phyloP scores from a whole-genome alignment of 2,888 invertebrate genomes.

The Malacosoma neustria region DNA sequence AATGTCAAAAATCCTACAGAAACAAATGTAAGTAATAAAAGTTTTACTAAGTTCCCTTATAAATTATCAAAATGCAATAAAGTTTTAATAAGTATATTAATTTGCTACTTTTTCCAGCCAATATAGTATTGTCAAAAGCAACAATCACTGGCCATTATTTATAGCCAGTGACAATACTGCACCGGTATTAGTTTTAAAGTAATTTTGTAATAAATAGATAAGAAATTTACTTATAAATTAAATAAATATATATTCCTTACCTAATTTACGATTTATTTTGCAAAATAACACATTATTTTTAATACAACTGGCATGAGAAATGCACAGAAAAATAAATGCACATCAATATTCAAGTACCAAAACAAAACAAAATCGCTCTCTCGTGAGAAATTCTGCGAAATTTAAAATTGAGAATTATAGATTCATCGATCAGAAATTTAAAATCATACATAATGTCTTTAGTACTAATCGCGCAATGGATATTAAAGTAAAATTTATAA shows the following conservation, averaged over 20 bases:
- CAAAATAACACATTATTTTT: slow-evolving; percentile 26
- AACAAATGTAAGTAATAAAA: too few relatives aligned
- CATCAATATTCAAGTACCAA: slow-evolving; percentile 20
- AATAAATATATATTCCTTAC: slow-evolving; percentile 21
- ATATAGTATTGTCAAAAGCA: slow-evolving; percentile 20
- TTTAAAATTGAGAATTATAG: too few relatives aligned
- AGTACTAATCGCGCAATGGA: too few relatives aligned
- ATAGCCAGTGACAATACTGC: slow-evolving; percentile 3
- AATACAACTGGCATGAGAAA: slow-evolving; percentile 46
- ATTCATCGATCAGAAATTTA: too few relatives aligned
- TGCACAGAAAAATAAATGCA: slow-evolving; percentile 50
- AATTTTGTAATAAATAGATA: background rate
- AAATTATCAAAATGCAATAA: too few relatives aligned
- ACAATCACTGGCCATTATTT: slow-evolving; percentile 36
- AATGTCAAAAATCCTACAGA: too few relatives aligned
- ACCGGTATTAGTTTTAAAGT: slow-evolving; percentile 7
- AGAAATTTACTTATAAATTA: background rate
- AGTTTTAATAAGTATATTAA: too few relatives aligned
- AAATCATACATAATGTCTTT: too few relatives aligned
- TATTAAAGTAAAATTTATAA: too few relatives aligned
- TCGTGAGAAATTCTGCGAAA: too few relatives aligned
- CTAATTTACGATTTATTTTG: slow-evolving; percentile 14
- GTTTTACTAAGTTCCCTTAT: too few relatives aligned
- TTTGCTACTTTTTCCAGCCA: slow-evolving; percentile 40
- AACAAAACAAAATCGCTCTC: slow-evolving; percentile 6